Percentiles rank a stretch among this genome's conserved stretches.
Evolutionary conservation across 2,113 vertebrate species (phyloP).

Genomic region (Collichthys lucidus): DNA sequence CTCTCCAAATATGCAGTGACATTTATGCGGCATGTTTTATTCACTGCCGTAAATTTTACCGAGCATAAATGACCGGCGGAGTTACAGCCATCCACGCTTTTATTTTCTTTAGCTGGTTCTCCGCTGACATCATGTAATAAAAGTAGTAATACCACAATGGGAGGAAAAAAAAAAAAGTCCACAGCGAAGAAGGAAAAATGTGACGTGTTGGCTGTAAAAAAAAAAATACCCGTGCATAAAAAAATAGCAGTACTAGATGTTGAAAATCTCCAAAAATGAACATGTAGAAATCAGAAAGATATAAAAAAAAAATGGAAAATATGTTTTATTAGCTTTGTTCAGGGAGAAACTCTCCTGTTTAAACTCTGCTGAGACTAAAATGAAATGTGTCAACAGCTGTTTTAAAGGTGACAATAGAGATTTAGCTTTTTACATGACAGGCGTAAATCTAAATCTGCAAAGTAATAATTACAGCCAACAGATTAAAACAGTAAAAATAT

Average conservation of each 20-base stretch:
- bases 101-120: conserved; percentile 36
- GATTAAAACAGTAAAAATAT: too few species aligned
- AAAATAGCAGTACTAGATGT: too few species aligned
- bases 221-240: not conserved
- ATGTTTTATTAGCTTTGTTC: not conserved
- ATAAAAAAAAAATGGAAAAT: not conserved
- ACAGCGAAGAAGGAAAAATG: not conserved
- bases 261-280: not conserved
- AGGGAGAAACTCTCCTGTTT: not conserved
- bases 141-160: not conserved
- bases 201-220: not conserved
- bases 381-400: too few species aligned
- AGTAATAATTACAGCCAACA: too few species aligned
- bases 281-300: not conserved
- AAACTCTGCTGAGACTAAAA: too few species aligned
- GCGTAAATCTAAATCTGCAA: too few species aligned
- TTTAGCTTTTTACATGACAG: too few species aligned
- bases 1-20: conserved; percentile 16
- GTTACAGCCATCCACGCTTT: not conserved
- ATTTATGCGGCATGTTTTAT: conserved; percentile 45
- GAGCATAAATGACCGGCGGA: conserved; percentile 28
- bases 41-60: conserved; percentile 7
- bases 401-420: too few species aligned
- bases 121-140: conserved; percentile 37
- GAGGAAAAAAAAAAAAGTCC: not conserved